Evolutionary conservation across 2,888 invertebrate species (phyloP).

Genomic region (Phorcus lineatus): DNA sequence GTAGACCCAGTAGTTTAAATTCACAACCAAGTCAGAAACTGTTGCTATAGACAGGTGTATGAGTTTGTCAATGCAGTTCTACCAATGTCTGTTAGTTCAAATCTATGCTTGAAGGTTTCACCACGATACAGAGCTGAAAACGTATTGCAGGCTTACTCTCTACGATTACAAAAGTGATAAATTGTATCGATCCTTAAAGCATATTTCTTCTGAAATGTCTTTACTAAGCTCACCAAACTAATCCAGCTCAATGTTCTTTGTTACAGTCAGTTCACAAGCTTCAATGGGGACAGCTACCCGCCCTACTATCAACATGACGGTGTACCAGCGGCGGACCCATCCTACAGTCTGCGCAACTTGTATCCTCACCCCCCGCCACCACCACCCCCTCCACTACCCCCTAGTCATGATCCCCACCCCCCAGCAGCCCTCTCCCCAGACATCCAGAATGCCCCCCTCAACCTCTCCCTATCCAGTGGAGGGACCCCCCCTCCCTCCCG

Average conservation of each 20-base stretch:
- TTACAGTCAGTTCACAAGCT: conserved; percentile 49
- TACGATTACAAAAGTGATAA: no score
- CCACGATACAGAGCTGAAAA: no score
- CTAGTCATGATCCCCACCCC: conserved; percentile 35
- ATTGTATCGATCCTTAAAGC: no score
- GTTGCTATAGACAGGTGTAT: no score
- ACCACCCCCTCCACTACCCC: conserved; percentile 36
- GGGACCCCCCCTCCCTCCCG: conserved; percentile 31
- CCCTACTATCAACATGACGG: conserved; percentile 31
- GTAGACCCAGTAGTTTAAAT: no score
- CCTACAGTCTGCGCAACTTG: conserved; percentile 31
- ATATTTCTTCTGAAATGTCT: no score
- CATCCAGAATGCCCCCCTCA: conserved; percentile 60
- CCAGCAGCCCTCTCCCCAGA: conserved; percentile 40
- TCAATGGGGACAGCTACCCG: conserved; percentile 34
- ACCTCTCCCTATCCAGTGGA: conserved; percentile 56
- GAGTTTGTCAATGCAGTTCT: no score
- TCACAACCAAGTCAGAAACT: no score
- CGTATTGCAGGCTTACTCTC: no score
- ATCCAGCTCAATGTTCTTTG: background rate
- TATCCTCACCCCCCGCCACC: conserved; percentile 30
- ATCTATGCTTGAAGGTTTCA: no score
- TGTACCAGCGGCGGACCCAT: conserved; percentile 29
- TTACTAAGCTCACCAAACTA: background rate
- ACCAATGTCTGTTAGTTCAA: no score